Percentiles rank a stretch among this genome's conserved stretches.
phyloP scores from a whole-genome alignment of 2,797 vertebrate species.

The Sphenopsis melanotis region DNA sequence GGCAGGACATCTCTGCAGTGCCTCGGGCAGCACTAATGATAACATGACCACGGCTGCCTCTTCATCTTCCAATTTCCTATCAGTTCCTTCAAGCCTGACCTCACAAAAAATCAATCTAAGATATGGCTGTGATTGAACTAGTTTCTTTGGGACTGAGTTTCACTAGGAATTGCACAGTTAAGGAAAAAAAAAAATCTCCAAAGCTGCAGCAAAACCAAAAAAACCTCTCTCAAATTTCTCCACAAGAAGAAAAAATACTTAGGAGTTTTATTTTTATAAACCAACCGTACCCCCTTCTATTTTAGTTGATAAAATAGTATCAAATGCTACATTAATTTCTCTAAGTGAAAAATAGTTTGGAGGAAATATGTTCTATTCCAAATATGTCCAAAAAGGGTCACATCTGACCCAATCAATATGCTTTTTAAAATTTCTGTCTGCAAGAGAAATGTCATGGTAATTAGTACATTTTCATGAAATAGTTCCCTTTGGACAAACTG shows the following conservation, averaged over 20 bases:
- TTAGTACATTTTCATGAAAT: slow-evolving; percentile 20
- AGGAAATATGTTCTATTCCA: not conserved
- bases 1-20: not conserved
- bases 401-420: not conserved
- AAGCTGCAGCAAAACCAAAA: not conserved
- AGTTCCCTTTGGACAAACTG: slow-evolving; percentile 24
- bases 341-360: not conserved
- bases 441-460: slow-evolving; percentile 1
- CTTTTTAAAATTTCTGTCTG: not conserved
- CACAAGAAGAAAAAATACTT: not conserved
- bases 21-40: not conserved
- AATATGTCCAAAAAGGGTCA: not conserved
- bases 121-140: not conserved
- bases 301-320: not conserved
- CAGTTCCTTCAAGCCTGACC: not conserved
- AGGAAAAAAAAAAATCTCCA: not conserved
- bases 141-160: not conserved
- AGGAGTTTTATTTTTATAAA: not conserved
- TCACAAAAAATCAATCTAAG: not conserved
- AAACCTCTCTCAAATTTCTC: not conserved
- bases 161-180: not conserved
- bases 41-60: not conserved
- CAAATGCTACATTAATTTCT: not conserved
- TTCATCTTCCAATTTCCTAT: not conserved
- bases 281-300: not conserved